Evolutionary conservation across 2,113 vertebrate genomes (phyloP).

Genomic region (Xyrauchen texanus): DNA sequence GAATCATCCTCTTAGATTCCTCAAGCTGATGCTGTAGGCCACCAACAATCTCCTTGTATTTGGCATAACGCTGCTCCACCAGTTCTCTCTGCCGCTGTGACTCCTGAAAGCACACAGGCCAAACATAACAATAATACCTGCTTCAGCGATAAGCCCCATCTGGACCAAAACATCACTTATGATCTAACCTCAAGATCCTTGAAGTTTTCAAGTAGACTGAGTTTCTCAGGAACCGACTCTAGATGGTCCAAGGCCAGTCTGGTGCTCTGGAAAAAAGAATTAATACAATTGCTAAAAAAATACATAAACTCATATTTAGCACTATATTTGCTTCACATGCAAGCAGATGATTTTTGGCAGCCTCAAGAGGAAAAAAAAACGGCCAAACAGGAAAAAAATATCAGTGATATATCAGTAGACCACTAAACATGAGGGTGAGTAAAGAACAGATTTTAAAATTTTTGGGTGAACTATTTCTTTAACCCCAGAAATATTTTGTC

Average conservation of each 20-base stretch:
- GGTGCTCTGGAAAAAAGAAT: slow-evolving; percentile 80
- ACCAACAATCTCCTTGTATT: slow-evolving; percentile 81
- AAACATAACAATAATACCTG: slow-evolving; percentile 17
- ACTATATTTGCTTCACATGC: too few relatives aligned
- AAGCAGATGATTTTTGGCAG: too few relatives aligned
- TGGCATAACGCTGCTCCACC: slow-evolving; percentile 77
- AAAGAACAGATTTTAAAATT: too few relatives aligned
- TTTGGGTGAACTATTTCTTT: too few relatives aligned
- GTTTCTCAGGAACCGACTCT: slow-evolving; percentile 88
- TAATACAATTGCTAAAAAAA: too few relatives aligned
- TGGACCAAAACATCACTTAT: not conserved
- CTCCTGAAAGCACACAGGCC: slow-evolving; percentile 71
- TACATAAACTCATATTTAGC: too few relatives aligned
- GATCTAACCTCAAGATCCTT: slow-evolving; percentile 79
- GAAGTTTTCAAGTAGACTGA: slow-evolving; percentile 82
- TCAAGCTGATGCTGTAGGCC: slow-evolving; percentile 81
- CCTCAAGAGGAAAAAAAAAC: too few relatives aligned
- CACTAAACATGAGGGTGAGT: too few relatives aligned
- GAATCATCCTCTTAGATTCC: slow-evolving; percentile 77
- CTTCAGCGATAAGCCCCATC: slow-evolving; percentile 4
- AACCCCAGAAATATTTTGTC: too few relatives aligned
- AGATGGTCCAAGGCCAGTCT: slow-evolving; percentile 73
- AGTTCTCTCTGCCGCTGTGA: slow-evolving; percentile 74
- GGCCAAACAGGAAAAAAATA: too few relatives aligned
- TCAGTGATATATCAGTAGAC: too few relatives aligned